These are phyloP conservation scores for Amphiduros pacificus DNA, from an alignment of 2,888 invertebrate species.

Conservation along the genomic window DNA sequence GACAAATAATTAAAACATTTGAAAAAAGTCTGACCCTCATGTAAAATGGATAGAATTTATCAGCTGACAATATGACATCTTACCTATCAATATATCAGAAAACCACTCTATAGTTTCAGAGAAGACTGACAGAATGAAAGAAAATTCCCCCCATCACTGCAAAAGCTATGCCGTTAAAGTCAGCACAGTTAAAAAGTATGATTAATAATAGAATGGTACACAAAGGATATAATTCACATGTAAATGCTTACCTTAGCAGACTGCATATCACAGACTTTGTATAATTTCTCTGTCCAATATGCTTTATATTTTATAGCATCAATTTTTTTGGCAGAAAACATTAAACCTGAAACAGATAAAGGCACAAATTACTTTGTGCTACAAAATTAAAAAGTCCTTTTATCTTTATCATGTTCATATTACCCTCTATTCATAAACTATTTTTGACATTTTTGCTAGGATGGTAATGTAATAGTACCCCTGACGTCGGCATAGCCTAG, in stretches of 20 bases:
- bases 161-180: too few relatives aligned
- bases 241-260: conserved; percentile 8
- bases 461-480: conserved; percentile 34
- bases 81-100: too few relatives aligned
- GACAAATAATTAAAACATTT: too few relatives aligned
- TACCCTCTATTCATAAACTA: background rate
- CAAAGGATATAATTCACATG: background rate
- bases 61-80: too few relatives aligned
- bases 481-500: conserved; percentile 78
- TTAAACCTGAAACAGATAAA: conserved; percentile 14
- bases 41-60: too few relatives aligned
- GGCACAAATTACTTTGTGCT: background rate
- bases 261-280: conserved; percentile 6
- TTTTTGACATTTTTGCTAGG: background rate
- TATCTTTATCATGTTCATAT: background rate
- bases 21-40: too few relatives aligned
- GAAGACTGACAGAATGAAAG: too few relatives aligned
- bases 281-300: conserved; percentile 19
- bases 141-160: too few relatives aligned
- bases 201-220: background rate
- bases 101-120: too few relatives aligned
- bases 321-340: conserved; percentile 22
- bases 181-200: background rate
- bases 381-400: too few relatives aligned
- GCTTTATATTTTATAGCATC: conserved; percentile 22